Evolutionary conservation across 37 sponge, comb jelly and placozoan species (phyloP).

Genomic region (Petrosia ficiformis): DNA sequence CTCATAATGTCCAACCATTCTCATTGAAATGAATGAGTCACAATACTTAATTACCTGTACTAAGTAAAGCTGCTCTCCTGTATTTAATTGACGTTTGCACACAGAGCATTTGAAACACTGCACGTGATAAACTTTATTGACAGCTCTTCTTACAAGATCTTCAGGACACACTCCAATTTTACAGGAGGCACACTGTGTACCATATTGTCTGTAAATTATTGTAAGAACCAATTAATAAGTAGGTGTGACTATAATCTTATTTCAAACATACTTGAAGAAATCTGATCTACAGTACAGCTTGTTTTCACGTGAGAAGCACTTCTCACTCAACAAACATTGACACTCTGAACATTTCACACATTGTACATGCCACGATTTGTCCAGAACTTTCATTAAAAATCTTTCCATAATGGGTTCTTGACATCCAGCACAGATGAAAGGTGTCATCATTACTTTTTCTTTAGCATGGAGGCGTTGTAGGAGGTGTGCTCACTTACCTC

Average conservation of each 20-base stretch:
- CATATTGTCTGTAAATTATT: constrained; percentile 39
- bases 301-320: constrained; percentile 86
- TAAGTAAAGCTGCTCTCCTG: constrained; percentile 77
- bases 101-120: constrained; percentile 68
- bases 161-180: constrained; percentile 76
- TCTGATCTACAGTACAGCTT: constrained; percentile 86
- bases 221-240: neutral
- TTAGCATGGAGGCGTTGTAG: too few species aligned
- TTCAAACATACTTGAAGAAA: constrained; percentile 77
- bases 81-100: constrained; percentile 56
- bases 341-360: constrained; percentile 91
- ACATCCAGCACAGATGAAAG: constrained; percentile 72
- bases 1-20: too few species aligned
- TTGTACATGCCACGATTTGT: constrained; percentile 85
- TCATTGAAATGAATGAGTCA: too few species aligned
- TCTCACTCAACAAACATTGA: constrained; percentile 78
- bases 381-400: constrained; percentile 82
- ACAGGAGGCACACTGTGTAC: constrained; percentile 73
- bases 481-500: too few species aligned
- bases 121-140: constrained; percentile 77
- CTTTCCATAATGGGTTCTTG: constrained; percentile 69
- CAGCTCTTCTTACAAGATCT: constrained; percentile 66
- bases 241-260: neutral
- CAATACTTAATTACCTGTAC: constrained; percentile 71
- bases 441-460: constrained; percentile 36